Percentiles rank a stretch among this genome's conserved stretches.
Conservation (phyloP, 2,797 vertebrate species). For the Peromyscus nudipes region DNA sequence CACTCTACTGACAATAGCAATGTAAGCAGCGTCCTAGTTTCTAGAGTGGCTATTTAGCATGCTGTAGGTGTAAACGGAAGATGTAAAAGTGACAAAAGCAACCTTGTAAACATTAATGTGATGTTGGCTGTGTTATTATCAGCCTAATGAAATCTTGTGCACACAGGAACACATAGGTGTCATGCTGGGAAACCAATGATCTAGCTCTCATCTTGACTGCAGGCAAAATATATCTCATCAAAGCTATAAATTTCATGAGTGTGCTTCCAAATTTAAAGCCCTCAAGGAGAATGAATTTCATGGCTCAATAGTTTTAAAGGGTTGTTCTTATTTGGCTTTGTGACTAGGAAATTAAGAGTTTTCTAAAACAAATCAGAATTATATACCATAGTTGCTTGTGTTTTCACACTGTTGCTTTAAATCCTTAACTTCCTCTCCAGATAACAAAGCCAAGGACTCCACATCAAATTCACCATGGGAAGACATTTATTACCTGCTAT, state of each 20-base stretch:
- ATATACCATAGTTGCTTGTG: conserved; percentile 90
- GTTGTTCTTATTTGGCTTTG: conserved; percentile 93
- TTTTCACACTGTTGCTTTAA: conserved; percentile 89
- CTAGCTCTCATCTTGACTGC: conserved; percentile 93
- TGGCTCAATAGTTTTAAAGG: conserved; percentile 94
- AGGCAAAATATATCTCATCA: conserved; percentile 93
- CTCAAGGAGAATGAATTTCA: conserved; percentile 95
- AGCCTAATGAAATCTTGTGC: conserved; percentile 94
- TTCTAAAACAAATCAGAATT: conserved; percentile 96
- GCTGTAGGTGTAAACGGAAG: conserved; percentile 90
- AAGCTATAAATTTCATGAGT: conserved; percentile 93
- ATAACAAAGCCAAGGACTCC: conserved; percentile 81
- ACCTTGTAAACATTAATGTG: conserved; percentile 92
- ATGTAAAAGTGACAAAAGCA: conserved; percentile 90
- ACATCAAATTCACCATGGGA: conserved; percentile 84
- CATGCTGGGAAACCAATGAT: conserved; percentile 95
- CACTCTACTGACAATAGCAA: neutral
- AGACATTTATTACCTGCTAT: conserved; percentile 87
- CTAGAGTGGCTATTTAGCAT: conserved; percentile 90
- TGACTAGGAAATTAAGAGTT: conserved; percentile 97
- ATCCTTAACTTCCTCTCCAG: conserved; percentile 86
- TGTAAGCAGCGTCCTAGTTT: conserved; percentile 72
- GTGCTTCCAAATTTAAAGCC: conserved; percentile 92
- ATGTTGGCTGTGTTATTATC: conserved; percentile 93
- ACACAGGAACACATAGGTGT: conserved; percentile 91